phyloP scores from a whole-genome alignment of 2,797 vertebrate genomes.

The Anas bernieri region DNA sequence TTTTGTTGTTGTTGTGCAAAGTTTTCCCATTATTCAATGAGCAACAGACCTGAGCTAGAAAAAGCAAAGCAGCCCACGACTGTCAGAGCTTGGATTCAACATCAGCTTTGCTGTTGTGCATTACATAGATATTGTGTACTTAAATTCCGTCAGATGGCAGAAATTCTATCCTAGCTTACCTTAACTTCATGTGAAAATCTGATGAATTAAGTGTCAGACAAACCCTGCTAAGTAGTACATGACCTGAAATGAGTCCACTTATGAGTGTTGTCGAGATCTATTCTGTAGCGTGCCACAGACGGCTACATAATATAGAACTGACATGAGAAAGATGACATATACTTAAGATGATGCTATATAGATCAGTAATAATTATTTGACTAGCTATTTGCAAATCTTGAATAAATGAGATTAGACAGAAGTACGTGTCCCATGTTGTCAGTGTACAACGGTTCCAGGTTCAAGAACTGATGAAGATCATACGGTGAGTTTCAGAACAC shows the following conservation, averaged over 20 bases:
- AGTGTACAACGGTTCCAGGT: background rate
- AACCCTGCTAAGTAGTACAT: background rate
- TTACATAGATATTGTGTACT: background rate
- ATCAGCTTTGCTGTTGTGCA: background rate
- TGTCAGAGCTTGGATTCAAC: background rate
- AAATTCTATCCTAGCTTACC: background rate
- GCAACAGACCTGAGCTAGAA: background rate
- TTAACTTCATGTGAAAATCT: slow-evolving; percentile 15
- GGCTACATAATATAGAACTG: background rate
- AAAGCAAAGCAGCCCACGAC: background rate
- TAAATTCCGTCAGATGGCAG: background rate
- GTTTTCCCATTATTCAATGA: background rate
- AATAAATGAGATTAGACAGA: background rate
- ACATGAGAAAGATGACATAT: background rate
- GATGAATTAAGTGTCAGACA: slow-evolving; percentile 11
- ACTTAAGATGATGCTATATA: background rate
- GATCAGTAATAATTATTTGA: background rate
- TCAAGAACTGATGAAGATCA: background rate
- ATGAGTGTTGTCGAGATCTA: background rate
- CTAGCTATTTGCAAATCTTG: background rate
- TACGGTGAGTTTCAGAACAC: background rate
- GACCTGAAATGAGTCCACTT: background rate
- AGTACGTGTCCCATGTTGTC: background rate
- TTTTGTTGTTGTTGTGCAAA: background rate
- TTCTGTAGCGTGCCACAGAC: background rate